phyloP scores from a whole-genome alignment of 2,113 vertebrate species.

The Alethe castanea region DNA sequence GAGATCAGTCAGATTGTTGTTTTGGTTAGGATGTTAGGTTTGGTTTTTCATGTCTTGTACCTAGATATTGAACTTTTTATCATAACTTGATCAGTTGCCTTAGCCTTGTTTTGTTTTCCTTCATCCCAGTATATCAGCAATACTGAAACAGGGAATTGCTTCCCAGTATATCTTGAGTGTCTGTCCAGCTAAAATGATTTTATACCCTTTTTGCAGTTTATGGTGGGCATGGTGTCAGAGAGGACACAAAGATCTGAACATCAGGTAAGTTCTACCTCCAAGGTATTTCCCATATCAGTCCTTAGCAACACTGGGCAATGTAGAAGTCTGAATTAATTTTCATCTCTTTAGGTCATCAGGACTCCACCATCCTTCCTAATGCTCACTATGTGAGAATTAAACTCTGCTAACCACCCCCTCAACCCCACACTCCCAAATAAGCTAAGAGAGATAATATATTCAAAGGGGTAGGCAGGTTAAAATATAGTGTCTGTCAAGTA shows the following conservation, averaged over 20 bases:
- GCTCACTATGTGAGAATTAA: not conserved
- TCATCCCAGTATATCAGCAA: not conserved
- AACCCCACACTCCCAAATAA: not conserved
- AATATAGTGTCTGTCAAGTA: not conserved
- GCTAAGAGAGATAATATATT: not conserved
- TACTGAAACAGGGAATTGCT: not conserved
- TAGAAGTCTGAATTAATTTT: not conserved
- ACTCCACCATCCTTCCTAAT: not conserved
- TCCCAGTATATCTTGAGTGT: not conserved
- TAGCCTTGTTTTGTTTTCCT: not conserved
- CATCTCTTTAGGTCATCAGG: not conserved
- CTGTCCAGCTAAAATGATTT: not conserved
- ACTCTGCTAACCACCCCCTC: not conserved
- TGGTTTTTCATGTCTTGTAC: not conserved
- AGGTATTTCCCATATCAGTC: accelerated
- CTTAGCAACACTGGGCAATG: not conserved
- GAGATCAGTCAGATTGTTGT: accelerated
- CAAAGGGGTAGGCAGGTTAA: not conserved
- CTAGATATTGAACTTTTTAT: not conserved
- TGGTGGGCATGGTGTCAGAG: not conserved
- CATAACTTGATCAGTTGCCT: not conserved
- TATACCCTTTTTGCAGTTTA: not conserved
- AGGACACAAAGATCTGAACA: not conserved
- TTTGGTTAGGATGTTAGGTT: not conserved
- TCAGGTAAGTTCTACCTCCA: not conserved